Percentiles rank a stretch among this genome's conserved stretches.
Evolutionary conservation across 2,113 vertebrate species (phyloP).

Genomic region (Hemiprocne comata): DNA sequence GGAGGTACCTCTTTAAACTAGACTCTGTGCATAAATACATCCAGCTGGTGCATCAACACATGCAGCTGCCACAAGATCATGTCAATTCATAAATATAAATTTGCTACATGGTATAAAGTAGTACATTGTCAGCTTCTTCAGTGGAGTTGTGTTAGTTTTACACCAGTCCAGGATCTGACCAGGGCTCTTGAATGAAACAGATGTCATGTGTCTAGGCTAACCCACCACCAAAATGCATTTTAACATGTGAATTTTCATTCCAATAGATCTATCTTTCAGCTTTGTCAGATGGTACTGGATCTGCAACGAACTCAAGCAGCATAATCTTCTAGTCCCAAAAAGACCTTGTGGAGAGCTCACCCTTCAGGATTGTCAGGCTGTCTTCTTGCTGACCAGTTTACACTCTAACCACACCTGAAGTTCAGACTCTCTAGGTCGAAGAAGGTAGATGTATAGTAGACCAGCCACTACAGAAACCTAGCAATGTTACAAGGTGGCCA

Average conservation of each 20-base stretch:
- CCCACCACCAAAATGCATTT: background rate
- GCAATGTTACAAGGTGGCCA: background rate
- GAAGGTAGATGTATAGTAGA: background rate
- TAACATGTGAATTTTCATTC: background rate
- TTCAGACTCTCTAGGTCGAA: background rate
- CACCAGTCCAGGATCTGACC: background rate
- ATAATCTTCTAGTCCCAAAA: background rate
- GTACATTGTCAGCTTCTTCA: background rate
- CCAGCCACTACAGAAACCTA: background rate
- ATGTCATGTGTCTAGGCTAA: background rate
- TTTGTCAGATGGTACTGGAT: background rate
- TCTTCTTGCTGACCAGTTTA: background rate
- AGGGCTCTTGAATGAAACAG: background rate
- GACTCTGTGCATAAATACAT: background rate
- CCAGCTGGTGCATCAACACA: background rate
- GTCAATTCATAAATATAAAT: background rate
- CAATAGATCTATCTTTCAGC: background rate
- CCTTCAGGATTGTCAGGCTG: background rate
- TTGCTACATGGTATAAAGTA: background rate
- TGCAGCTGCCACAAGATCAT: background rate
- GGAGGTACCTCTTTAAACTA: background rate
- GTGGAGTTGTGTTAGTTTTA: background rate
- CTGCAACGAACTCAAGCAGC: background rate
- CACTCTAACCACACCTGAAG: background rate
- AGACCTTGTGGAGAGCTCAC: accelerated